A percentile compares a stretch with the other conserved stretches of the same genome.
These are phyloP conservation scores for Lerista edwardsae DNA, from an alignment of 2,797 vertebrate genomes.

Conservation along the genomic window DNA sequence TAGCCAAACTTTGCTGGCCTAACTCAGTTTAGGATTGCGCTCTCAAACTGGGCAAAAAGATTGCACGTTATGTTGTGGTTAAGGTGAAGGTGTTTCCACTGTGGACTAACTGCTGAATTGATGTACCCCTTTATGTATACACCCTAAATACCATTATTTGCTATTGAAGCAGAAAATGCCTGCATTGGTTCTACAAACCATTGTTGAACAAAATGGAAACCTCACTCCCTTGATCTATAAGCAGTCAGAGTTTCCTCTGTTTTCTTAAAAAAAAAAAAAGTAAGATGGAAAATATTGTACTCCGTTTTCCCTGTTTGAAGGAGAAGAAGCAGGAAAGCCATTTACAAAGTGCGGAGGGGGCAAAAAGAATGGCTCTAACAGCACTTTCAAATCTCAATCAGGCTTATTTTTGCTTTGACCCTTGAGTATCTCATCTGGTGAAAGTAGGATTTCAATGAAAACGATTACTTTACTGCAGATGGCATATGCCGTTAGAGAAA, in stretches of 20 bases:
- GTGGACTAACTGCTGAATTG: not conserved
- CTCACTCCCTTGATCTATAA: conserved; percentile 22
- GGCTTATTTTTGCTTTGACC: conserved; percentile 9
- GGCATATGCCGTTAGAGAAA: not conserved
- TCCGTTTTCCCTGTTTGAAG: conserved; percentile 9
- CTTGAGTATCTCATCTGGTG: not conserved
- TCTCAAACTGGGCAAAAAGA: not conserved
- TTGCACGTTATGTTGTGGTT: not conserved
- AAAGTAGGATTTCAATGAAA: conserved; percentile 37
- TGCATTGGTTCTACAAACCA: conserved; percentile 38
- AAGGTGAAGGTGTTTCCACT: not conserved
- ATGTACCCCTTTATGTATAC: not conserved
- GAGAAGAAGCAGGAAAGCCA: not conserved
- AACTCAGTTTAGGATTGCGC: too few relatives aligned
- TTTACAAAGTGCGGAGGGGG: conserved; percentile 39
- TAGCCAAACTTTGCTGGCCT: too few relatives aligned
- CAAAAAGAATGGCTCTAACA: conserved; percentile 29
- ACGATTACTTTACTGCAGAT: conserved; percentile 32
- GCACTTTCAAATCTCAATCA: conserved; percentile 37
- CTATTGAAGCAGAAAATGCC: conserved; percentile 33
- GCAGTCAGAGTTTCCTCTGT: not conserved
- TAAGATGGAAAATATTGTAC: too few relatives aligned
- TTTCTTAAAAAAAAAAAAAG: not conserved
- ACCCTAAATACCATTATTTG: not conserved
- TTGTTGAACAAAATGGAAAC: conserved; percentile 44